phyloP scores from a whole-genome alignment of 2,888 invertebrate genomes.

The Athalia rosae region DNA sequence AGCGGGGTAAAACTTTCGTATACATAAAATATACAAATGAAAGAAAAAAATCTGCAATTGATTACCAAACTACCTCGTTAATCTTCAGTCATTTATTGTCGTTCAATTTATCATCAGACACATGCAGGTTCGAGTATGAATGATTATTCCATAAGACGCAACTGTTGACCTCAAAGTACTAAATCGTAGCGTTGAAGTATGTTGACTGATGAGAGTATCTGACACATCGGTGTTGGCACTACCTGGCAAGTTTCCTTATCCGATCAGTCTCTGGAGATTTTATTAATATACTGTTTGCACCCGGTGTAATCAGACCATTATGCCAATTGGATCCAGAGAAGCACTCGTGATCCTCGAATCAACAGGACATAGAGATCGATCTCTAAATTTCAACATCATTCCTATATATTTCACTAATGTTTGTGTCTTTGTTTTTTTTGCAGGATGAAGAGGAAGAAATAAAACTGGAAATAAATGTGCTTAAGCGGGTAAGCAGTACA shows the following conservation, averaged over 20 bases:
- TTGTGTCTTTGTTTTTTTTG: slow-evolving; percentile 58
- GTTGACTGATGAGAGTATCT: not conserved
- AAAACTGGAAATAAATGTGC: slow-evolving; percentile 99
- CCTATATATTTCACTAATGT: not conserved
- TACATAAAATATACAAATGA: too few species aligned
- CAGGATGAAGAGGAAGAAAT: slow-evolving; percentile 99
- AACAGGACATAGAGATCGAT: slow-evolving; percentile 13
- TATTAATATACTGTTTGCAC: slow-evolving; percentile 12
- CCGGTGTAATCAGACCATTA: not conserved
- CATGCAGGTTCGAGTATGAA: not conserved
- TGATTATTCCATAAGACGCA: not conserved
- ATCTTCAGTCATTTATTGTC: too few species aligned
- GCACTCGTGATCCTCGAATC: not conserved
- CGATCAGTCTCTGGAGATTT: not conserved
- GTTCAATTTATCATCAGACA: too few species aligned
- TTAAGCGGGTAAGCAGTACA: slow-evolving; percentile 84
- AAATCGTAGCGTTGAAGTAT: slow-evolving; percentile 12
- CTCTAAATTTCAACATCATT: slow-evolving; percentile 21
- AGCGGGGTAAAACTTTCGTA: too few species aligned
- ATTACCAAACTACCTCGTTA: too few species aligned
- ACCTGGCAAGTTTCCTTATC: slow-evolving; percentile 22
- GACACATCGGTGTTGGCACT: not conserved
- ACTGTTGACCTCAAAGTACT: slow-evolving; percentile 17
- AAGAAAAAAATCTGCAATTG: too few species aligned
- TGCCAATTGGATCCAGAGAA: slow-evolving; percentile 7